These are phyloP conservation scores for Otolemur garnettii DNA, from an alignment of 2,113 vertebrate species.

Conservation along the genomic window DNA sequence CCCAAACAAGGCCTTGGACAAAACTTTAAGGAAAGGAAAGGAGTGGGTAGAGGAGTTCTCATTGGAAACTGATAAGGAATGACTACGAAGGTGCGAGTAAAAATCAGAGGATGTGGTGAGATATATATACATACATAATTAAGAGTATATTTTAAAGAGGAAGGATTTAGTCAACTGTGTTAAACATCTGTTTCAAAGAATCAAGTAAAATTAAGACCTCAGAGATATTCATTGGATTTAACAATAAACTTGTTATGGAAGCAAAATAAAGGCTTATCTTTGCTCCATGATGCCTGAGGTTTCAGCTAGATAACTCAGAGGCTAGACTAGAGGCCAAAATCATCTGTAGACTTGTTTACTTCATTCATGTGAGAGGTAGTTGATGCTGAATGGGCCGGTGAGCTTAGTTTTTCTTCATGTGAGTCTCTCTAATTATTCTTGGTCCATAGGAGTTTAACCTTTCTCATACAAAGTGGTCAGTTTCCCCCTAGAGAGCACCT, in stretches of 20 bases:
- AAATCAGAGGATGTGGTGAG: neutral
- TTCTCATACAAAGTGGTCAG: neutral
- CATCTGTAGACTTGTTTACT: neutral
- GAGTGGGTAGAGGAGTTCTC: neutral
- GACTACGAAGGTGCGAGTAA: neutral
- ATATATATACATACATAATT: neutral
- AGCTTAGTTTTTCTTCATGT: neutral
- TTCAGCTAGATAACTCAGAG: neutral
- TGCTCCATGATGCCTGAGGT: neutral
- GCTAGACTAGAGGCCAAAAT: neutral
- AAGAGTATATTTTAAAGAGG: neutral
- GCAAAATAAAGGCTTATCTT: neutral
- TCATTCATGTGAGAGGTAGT: neutral
- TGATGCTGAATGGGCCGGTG: neutral
- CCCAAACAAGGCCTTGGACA: neutral
- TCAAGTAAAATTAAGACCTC: neutral
- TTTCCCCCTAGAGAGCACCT: neutral
- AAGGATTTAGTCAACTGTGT: neutral
- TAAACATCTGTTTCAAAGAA: neutral
- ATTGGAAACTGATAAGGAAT: neutral
- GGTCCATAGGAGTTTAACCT: neutral
- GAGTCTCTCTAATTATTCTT: neutral
- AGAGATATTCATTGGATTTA: neutral
- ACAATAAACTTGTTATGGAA: neutral
- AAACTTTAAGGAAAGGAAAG: neutral